phyloP scores from a whole-genome alignment of 2,113 vertebrate species.

The Chrysochloris asiatica region DNA sequence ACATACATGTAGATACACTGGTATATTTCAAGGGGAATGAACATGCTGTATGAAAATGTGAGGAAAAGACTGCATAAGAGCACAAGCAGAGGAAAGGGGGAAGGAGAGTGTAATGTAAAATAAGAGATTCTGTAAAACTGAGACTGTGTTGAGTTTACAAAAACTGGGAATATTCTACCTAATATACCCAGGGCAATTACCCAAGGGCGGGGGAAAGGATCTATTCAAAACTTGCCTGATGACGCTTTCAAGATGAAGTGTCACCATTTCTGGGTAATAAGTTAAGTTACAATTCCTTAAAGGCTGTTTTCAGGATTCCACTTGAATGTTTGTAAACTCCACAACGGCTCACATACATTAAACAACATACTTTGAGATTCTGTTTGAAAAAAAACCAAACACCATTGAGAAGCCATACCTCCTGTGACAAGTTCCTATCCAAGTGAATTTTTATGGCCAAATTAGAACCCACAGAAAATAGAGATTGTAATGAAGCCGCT shows the following conservation, averaged over 20 bases:
- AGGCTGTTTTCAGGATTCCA: background rate
- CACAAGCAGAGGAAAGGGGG: background rate
- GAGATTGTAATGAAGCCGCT: constrained; percentile 64
- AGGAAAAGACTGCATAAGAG: background rate
- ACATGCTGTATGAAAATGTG: background rate
- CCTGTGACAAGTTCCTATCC: constrained; percentile 74
- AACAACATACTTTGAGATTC: constrained; percentile 72
- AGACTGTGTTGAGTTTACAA: constrained; percentile 2
- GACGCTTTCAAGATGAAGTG: background rate
- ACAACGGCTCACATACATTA: constrained; percentile 60
- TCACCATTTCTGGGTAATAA: constrained; percentile 20
- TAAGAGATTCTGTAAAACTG: background rate
- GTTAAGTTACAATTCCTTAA: background rate
- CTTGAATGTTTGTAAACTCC: constrained; percentile 29
- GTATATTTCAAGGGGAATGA: background rate
- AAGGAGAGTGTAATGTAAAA: background rate
- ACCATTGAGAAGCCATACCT: constrained; percentile 64
- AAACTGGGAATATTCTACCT: background rate
- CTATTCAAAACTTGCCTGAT: background rate
- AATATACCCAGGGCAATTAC: background rate
- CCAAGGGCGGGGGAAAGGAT: background rate
- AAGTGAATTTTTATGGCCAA: constrained; percentile 79
- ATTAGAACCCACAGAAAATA: constrained; percentile 74
- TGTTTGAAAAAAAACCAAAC: constrained; percentile 81
- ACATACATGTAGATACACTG: background rate